These are phyloP conservation scores for Seriola quinqueradiata DNA, from an alignment of 2,113 vertebrate genomes.

Conservation along the genomic window DNA sequence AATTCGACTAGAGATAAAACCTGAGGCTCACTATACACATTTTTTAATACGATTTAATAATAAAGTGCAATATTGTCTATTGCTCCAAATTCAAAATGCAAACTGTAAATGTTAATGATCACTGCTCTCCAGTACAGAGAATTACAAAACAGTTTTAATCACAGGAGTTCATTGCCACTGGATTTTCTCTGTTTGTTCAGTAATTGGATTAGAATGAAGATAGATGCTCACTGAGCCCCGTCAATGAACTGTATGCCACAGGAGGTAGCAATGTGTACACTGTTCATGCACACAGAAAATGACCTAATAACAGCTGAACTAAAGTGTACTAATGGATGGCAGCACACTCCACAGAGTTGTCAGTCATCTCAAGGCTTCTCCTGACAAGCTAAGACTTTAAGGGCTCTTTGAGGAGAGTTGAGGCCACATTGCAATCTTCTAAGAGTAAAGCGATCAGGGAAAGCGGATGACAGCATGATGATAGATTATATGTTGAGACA, in stretches of 20 bases:
- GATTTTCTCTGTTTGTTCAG: conserved; percentile 32
- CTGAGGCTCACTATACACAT: conserved; percentile 1
- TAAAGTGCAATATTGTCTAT: not conserved
- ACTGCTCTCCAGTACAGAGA: conserved; percentile 3
- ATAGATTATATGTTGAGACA: conserved; percentile 41
- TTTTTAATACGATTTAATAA: conserved; percentile 10
- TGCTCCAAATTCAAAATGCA: not conserved
- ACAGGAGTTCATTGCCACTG: conserved; percentile 18
- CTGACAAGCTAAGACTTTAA: conserved; percentile 30
- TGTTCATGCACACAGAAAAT: conserved; percentile 19
- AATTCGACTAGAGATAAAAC: conserved; percentile 1
- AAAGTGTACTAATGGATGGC: conserved; percentile 15
- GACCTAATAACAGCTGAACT: conserved; percentile 8
- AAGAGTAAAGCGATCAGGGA: conserved; percentile 24
- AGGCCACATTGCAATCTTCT: conserved; percentile 18
- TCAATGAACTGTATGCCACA: not conserved
- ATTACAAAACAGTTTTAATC: conserved; percentile 23
- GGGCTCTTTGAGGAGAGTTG: conserved; percentile 24
- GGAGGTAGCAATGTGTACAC: not conserved
- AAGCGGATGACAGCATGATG: conserved; percentile 25
- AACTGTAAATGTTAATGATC: conserved; percentile 22
- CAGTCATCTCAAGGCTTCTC: conserved; percentile 37
- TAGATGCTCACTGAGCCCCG: conserved; percentile 12
- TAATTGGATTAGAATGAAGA: conserved; percentile 44
- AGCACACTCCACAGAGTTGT: not conserved